Evolutionary conservation across 2,113 vertebrate genomes (phyloP).

Genomic region (Neolamprologus toae): DNA sequence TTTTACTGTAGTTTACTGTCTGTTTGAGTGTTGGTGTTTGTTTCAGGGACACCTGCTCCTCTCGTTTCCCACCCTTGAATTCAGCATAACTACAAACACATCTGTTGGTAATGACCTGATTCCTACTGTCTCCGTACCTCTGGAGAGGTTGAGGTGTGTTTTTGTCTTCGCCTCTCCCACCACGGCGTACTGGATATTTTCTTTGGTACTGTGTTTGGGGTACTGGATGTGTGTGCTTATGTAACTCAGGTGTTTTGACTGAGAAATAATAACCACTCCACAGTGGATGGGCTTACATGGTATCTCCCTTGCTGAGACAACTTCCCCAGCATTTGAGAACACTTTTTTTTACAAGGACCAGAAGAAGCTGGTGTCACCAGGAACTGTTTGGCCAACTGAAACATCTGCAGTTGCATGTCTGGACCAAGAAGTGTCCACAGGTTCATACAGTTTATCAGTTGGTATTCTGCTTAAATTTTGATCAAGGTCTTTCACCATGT

Average conservation of each 20-base stretch:
- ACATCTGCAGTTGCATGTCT: not conserved
- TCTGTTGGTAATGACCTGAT: not conserved
- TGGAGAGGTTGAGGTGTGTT: no score
- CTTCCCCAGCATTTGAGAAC: no score
- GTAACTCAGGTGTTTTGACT: not conserved
- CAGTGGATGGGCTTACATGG: not conserved
- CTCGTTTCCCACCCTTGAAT: not conserved
- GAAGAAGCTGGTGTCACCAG: not conserved
- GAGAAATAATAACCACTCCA: not conserved
- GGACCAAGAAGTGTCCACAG: not conserved
- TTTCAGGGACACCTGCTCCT: fast-evolving
- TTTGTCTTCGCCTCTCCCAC: no score
- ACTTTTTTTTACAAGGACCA: not conserved
- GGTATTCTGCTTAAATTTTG: not conserved
- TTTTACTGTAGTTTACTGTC: not conserved
- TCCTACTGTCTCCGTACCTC: not conserved
- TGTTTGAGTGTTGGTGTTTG: not conserved
- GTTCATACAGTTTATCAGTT: not conserved
- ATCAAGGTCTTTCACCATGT: not conserved
- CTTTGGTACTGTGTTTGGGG: not conserved
- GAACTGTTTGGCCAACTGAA: not conserved
- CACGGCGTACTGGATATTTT: fast-evolving
- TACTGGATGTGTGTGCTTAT: not conserved
- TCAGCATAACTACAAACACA: not conserved
- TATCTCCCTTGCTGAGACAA: not conserved